Base-by-base conservation (phyloP, 2,888 invertebrate species). In the Poecilus cupreus region DNA sequence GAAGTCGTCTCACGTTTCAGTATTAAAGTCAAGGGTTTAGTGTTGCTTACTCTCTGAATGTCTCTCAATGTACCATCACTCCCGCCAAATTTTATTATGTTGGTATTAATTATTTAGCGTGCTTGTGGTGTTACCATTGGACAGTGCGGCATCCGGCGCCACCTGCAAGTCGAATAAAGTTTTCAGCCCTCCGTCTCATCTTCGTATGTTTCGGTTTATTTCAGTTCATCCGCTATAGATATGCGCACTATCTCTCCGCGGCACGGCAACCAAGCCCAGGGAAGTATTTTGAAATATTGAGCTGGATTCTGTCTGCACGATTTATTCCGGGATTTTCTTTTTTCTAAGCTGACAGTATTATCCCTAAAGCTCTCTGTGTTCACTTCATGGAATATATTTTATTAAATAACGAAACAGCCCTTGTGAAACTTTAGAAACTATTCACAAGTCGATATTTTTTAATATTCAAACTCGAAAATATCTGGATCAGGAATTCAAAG, bases 1-100 rank as follows among this genome's bases (percentile, higher is more conserved):
- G 79, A 26, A 79, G 51, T 18, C 79, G n/a, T 37, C 64, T 79
- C 79, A 79, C 79, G 79, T 79, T 18, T 32, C 51, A 32, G 79
- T 37, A 37, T 78, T 78, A 78, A 78, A 78, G 64, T 78, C 64
- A 78, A 70, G 51, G 79, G 51, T 46, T 37, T 20, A 18, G 13
- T 18, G 51, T 51, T 51, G 16, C 51, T 43, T 43, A 43, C 43
- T 43, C 32, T 43, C 43, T 43, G 43, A 43, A 43, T 43, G 43
- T 8, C 51, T 46, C 46, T n/a, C 46, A 46, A 13, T 13, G 13
- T 26, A 60, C 60, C 46, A 60, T 24, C 60, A 60, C 32, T 46
- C 13, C 3, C 16, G n/a, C n/a, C 74, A n/a, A 32, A 64, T 26
- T 74, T 74, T 74, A 74, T 74, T 74, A 74, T 51, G 24, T 13